Conservation (phyloP, 2,797 vertebrate species). For the Acanthurus leucopareius region DNA sequence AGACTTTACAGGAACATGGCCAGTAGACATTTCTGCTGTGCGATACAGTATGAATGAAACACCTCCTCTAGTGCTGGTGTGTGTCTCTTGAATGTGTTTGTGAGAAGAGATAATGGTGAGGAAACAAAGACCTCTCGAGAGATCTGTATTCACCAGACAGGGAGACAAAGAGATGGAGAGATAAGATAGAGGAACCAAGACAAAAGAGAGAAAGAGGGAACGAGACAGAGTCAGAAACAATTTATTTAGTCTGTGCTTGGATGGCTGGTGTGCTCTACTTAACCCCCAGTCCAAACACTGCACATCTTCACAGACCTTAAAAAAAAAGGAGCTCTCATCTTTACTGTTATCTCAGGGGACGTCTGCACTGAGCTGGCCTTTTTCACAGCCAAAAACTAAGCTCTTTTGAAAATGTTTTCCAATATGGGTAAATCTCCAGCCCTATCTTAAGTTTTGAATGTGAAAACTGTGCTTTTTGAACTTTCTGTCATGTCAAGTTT, state of each 20-base stretch:
- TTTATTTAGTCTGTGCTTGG: slow-evolving; percentile 66
- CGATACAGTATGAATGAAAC: slow-evolving; percentile 60
- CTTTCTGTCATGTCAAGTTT: slow-evolving; percentile 3
- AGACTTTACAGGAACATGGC: slow-evolving; percentile 20
- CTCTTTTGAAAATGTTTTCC: slow-evolving; percentile 26
- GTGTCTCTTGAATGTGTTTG: slow-evolving; percentile 46
- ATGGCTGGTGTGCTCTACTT: slow-evolving; percentile 65
- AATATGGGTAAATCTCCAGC: slow-evolving; percentile 19
- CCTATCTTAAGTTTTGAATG: slow-evolving; percentile 17
- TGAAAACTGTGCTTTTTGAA: slow-evolving; percentile 15
- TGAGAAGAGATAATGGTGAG: slow-evolving; percentile 45
- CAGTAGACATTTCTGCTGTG: slow-evolving; percentile 40
- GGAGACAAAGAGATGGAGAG: slow-evolving; percentile 69
- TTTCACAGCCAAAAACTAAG: slow-evolving; percentile 1
- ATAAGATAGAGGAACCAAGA: slow-evolving; percentile 58
- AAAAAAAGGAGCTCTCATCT: slow-evolving; percentile 25
- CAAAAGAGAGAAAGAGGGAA: slow-evolving; percentile 50
- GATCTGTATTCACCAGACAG: slow-evolving; percentile 64
- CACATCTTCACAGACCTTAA: slow-evolving; percentile 32
- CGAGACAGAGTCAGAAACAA: slow-evolving; percentile 55
- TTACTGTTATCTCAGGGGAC: slow-evolving; percentile 28
- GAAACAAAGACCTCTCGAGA: slow-evolving; percentile 64
- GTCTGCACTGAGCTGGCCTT: neutral
- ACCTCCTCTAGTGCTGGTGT: slow-evolving; percentile 29
- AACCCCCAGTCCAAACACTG: slow-evolving; percentile 54